These are phyloP conservation scores for Typhlomys cinereus DNA, from an alignment of 2,113 vertebrate genomes.

Conservation along the genomic window DNA sequence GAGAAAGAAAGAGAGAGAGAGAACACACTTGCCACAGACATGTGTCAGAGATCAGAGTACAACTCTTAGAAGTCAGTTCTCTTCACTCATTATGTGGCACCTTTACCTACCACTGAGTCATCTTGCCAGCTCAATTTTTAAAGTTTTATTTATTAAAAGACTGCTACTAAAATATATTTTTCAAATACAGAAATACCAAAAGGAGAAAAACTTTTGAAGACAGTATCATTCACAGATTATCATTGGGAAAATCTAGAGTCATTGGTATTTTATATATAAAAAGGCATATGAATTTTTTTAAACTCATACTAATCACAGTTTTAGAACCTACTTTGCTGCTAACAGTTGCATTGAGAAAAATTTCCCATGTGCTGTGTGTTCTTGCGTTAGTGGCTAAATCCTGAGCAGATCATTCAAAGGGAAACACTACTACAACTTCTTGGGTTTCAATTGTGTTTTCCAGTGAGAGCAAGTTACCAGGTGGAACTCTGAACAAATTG, in stretches of 20 bases:
- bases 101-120: no score
- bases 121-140: no score
- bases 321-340: slow-evolving; percentile 3
- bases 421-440: background rate
- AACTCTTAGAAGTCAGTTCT: no score
- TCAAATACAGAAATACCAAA: slow-evolving; percentile 12
- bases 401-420: background rate
- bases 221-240: background rate
- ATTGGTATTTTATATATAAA: background rate
- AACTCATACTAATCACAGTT: background rate
- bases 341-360: slow-evolving; percentile 11
- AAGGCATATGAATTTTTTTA: background rate
- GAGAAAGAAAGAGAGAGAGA: no score
- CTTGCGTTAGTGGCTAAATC: background rate
- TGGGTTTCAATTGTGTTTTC: background rate
- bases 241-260: background rate
- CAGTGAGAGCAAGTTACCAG: background rate
- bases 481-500: background rate
- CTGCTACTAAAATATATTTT: background rate
- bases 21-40: no score
- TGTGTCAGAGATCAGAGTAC: no score
- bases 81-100: no score
- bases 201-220: background rate
- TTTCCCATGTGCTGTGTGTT: background rate
- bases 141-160: background rate